These are phyloP conservation scores for Malurus elegans DNA, from an alignment of 2,113 vertebrate genomes.

Conservation along the genomic window DNA sequence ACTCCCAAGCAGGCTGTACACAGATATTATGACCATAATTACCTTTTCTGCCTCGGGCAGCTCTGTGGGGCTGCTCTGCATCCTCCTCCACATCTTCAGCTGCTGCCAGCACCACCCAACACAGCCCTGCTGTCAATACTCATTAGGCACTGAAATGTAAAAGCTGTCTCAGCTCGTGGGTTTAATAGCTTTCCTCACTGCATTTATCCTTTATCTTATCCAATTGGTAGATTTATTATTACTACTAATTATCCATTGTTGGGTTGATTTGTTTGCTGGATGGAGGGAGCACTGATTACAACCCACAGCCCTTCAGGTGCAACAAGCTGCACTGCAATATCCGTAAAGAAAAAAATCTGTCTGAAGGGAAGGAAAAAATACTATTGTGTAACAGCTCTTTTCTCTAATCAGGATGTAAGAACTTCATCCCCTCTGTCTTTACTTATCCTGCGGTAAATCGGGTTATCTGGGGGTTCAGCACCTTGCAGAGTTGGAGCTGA, in stretches of 20 bases:
- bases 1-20: neutral
- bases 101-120: neutral
- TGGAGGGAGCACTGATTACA: neutral
- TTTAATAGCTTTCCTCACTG: conserved; percentile 36
- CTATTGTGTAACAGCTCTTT: neutral
- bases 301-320: neutral
- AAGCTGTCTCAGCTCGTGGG: conserved; percentile 18
- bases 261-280: neutral
- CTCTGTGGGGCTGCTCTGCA: neutral
- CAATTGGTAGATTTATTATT: conserved; percentile 37
- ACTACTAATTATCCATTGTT: conserved; percentile 10
- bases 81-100: neutral
- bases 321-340: neutral
- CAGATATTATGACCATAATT: neutral
- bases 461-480: neutral
- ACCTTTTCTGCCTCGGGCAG: neutral
- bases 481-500: neutral
- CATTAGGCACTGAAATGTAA: neutral
- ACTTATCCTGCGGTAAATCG: conserved; percentile 11
- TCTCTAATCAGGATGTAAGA: neutral
- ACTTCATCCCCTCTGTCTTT: neutral
- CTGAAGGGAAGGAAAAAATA: neutral
- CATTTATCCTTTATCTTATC: conserved; percentile 5
- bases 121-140: conserved; percentile 8
- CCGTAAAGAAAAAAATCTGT: neutral